Evolutionary conservation across 1,140 invertebrate species (phyloP).

Genomic region (Reticulitermes speratus): DNA sequence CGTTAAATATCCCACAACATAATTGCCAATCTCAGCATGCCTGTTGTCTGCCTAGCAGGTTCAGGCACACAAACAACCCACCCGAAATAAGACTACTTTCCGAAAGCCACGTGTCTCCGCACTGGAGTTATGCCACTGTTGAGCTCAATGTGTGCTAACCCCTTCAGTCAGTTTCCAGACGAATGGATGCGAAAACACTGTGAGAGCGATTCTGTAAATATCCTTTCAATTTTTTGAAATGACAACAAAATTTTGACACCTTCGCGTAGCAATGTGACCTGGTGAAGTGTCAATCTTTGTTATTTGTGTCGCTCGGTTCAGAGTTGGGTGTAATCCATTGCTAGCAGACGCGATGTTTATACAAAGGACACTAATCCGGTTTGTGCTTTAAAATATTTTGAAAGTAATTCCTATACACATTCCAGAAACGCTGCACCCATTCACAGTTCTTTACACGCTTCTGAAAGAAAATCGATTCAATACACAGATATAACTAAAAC

Average conservation of each 20-base stretch:
- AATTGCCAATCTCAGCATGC: too few relatives aligned
- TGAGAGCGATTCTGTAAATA: background rate
- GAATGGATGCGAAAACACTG: background rate
- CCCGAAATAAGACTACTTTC: too few relatives aligned
- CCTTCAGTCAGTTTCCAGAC: background rate
- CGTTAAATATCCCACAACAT: too few relatives aligned
- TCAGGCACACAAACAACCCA: too few relatives aligned
- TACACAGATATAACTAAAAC: too few relatives aligned
- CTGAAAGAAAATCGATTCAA: background rate
- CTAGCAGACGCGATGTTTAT: background rate
- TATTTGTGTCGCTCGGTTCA: background rate
- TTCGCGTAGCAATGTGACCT: background rate
- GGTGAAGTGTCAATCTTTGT: background rate
- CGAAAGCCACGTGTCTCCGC: too few relatives aligned
- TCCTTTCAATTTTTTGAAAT: constrained; percentile 1
- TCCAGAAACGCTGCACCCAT: background rate
- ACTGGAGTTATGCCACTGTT: background rate
- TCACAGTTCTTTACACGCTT: background rate
- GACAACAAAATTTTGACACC: constrained; percentile 16
- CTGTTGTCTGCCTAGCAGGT: too few relatives aligned
- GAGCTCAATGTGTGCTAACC: background rate
- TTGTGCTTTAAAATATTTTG: constrained; percentile 11
- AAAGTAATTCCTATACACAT: background rate
- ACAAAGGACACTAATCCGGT: background rate
- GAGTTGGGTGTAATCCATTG: background rate